A percentile compares a stretch with the other conserved stretches of the same genome.
These are phyloP conservation scores for Papilio helenus DNA, from an alignment of 1,140 invertebrate genomes.

Conservation along the genomic window DNA sequence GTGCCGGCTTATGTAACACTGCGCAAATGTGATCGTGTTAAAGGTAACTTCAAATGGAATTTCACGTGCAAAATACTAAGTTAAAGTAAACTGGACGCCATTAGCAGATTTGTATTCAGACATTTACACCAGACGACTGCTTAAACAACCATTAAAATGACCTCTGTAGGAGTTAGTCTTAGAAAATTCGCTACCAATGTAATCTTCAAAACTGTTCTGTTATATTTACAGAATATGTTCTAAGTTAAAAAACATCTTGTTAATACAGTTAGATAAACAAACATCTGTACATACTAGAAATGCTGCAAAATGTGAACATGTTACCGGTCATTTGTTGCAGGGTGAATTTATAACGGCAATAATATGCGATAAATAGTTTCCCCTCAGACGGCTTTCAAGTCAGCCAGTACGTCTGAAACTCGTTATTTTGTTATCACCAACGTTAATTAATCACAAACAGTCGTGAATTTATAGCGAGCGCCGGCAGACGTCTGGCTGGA, in stretches of 20 bases:
- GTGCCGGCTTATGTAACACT: constrained; percentile 33
- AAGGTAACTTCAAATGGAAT: constrained; percentile 19
- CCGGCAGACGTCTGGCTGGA: constrained; percentile 32
- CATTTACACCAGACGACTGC: too few species aligned
- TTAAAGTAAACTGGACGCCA: too few species aligned
- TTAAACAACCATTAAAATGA: too few species aligned
- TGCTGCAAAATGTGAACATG: constrained; percentile 2
- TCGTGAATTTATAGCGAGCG: constrained; percentile 31
- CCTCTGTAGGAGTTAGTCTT: too few species aligned
- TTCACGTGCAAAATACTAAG: background rate
- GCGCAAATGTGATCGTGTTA: constrained; percentile 27
- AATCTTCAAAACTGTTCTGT: too few species aligned
- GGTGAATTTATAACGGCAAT: constrained; percentile 29
- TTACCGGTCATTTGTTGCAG: constrained; percentile 37
- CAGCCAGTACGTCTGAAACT: constrained; percentile 34
- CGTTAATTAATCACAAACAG: constrained; percentile 39
- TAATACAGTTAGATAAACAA: too few species aligned
- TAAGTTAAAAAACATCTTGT: too few species aligned
- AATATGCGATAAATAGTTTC: constrained; percentile 38
- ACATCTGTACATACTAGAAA: background rate
- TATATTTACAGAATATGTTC: too few species aligned
- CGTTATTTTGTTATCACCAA: constrained; percentile 40
- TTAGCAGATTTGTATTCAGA: too few species aligned
- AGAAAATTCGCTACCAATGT: too few species aligned
- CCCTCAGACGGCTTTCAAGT: constrained; percentile 39